Base-by-base conservation (phyloP, 1,140 invertebrate species). In the Drosophila mauritiana region DNA sequence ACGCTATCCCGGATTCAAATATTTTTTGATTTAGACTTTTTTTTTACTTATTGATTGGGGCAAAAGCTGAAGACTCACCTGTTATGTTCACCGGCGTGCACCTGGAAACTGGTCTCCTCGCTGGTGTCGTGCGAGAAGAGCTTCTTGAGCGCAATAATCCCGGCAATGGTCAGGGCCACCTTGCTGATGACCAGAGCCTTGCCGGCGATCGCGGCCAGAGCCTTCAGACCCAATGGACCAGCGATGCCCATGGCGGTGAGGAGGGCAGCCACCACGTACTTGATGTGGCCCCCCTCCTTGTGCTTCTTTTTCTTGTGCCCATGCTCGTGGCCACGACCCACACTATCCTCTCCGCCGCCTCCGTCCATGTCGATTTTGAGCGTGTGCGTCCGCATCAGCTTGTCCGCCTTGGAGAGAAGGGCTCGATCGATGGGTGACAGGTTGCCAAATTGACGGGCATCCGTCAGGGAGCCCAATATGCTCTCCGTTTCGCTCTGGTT, bases 161-260 rank as follows among this genome's bases (percentile, higher is more conserved):
- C 94, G 49, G 95, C 94, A 63, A 96, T 95, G 48, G 95, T 95
- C 39, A 96, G 88, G 0, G 95, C 95, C 43, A 95, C 94, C 81
- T 96, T 96, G 90, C 94, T 95, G 65, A 95, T 94, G 52, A 96
- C 93, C 25, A 95, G 90, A 2, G 95, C 94, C 91, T 96, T 95
- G 20, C 94, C 95, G 15, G 95, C 95, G 57, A 95, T 94, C 5
- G 95, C 93, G 39, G 94, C 95, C 63, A 95, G 89, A 6, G 94
- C 94, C 92, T 95, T 95, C 61, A 95, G 91, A 4, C 93, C 92
- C 56, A 94, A 52, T 0, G 93, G 93, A 17, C 93, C 93, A 31
- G 94, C 94, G 70, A 95, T 94, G 67, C 94, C 94, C 86, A 95
- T 94, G 65, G 95, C 95, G 31, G 94, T 95, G 64, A 95, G 93